These are phyloP conservation scores for Epinotia nisella DNA, from an alignment of 2,888 invertebrate species.

Conservation along the genomic window DNA sequence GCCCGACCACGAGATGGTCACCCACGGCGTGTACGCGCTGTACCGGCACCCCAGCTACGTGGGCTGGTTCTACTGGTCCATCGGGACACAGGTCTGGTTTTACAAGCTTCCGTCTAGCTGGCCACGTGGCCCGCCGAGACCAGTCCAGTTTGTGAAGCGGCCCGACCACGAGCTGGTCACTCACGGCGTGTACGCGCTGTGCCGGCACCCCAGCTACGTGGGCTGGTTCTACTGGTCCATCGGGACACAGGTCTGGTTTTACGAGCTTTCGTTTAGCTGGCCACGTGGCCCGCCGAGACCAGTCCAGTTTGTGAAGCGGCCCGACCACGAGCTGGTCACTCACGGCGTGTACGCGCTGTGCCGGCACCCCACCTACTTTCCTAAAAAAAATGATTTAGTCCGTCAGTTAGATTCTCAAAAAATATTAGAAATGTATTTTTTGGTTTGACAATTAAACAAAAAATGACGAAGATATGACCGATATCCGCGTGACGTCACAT, in stretches of 20 bases:
- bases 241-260: slow-evolving; percentile 93
- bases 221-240: slow-evolving; percentile 99
- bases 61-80: slow-evolving; percentile 99
- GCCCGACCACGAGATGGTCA: slow-evolving; percentile 93
- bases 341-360: slow-evolving; percentile 93
- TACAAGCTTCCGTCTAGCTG: too few species aligned
- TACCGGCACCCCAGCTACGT: slow-evolving; percentile 98
- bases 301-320: slow-evolving; percentile 91
- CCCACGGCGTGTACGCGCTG: slow-evolving; percentile 93
- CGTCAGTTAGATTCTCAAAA: too few species aligned
- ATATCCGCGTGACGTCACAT: too few species aligned
- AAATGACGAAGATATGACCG: too few species aligned
- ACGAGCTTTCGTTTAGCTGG: too few species aligned
- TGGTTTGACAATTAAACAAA: too few species aligned
- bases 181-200: slow-evolving; percentile 93
- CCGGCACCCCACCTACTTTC: slow-evolving; percentile 98
- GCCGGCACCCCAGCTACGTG: slow-evolving; percentile 98
- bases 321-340: slow-evolving; percentile 94
- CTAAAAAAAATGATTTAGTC: too few species aligned
- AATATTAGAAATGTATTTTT: too few species aligned
- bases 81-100: slow-evolving; percentile 94
- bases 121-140: too few species aligned
- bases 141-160: slow-evolving; percentile 91
- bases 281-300: too few species aligned
- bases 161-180: slow-evolving; percentile 95